These are phyloP conservation scores for Paralichthys olivaceus DNA, from an alignment of 2,113 vertebrate species.

Conservation along the genomic window DNA sequence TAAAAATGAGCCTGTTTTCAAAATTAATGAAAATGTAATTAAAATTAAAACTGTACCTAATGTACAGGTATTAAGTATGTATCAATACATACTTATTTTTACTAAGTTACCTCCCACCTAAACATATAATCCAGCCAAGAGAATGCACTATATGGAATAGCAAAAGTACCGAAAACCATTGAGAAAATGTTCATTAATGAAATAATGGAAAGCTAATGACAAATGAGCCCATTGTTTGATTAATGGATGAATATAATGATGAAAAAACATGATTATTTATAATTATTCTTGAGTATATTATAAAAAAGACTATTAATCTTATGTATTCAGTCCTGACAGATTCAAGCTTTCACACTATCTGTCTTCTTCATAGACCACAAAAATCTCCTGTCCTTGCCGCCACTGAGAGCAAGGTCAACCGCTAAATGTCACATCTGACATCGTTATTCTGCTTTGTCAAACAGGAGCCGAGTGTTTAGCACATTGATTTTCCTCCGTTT, in stretches of 20 bases:
- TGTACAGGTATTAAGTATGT: too few relatives aligned
- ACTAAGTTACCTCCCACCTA: too few relatives aligned
- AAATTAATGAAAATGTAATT: too few relatives aligned
- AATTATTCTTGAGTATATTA: not conserved
- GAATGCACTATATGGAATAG: too few relatives aligned
- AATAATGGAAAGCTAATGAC: not conserved
- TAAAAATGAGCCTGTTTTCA: too few relatives aligned
- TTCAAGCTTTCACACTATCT: conserved; percentile 17
- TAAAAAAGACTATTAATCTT: not conserved
- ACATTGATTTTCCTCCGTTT: conserved; percentile 62
- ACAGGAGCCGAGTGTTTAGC: conserved; percentile 54
- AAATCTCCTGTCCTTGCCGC: conserved; percentile 36
- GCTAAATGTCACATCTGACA: conserved; percentile 61
- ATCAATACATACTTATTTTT: too few relatives aligned
- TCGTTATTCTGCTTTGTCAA: conserved; percentile 57
- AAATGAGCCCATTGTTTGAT: too few relatives aligned
- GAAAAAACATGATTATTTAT: conserved; percentile 2
- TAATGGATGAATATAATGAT: not conserved
- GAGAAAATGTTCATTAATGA: not conserved
- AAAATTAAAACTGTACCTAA: too few relatives aligned
- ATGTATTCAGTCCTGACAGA: conserved; percentile 5
- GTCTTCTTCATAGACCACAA: conserved; percentile 19
- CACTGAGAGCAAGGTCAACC: conserved; percentile 53
- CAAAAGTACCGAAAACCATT: not conserved
- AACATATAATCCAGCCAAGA: too few relatives aligned